phyloP scores from a whole-genome alignment of 2,113 vertebrate genomes.

The Acrocephalus arundinaceus region DNA sequence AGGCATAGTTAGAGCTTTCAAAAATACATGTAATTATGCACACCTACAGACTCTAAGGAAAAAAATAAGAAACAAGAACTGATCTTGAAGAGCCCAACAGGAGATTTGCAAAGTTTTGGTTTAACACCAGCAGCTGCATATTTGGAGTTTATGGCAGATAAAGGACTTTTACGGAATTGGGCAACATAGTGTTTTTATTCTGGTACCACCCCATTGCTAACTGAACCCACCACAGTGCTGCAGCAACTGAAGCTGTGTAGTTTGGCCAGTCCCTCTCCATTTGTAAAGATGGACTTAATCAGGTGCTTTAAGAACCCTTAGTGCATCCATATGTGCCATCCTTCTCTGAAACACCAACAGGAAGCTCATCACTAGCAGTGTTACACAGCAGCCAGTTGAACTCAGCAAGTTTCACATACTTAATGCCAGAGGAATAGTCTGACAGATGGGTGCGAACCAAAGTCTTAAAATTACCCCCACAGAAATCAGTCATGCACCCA shows the following conservation, averaged over 20 bases:
- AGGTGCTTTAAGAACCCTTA: background rate
- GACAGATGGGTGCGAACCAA: background rate
- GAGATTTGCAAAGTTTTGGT: conserved; percentile 13
- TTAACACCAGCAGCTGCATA: background rate
- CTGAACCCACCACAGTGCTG: background rate
- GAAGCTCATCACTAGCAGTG: background rate
- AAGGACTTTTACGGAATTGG: background rate
- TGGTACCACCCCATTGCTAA: background rate
- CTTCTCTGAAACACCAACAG: background rate
- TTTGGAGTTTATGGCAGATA: background rate
- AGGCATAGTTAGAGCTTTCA: conserved; percentile 67
- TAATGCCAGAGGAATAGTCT: background rate
- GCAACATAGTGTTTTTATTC: background rate
- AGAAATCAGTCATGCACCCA: background rate
- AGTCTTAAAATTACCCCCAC: background rate
- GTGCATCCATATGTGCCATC: fast-evolving
- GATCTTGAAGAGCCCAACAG: conserved; percentile 33
- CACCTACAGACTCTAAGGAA: conserved; percentile 64
- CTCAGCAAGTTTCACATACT: background rate
- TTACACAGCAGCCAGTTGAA: background rate
- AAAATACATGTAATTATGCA: conserved; percentile 72
- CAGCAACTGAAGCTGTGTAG: background rate
- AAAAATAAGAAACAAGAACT: conserved; percentile 59
- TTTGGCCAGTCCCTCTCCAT: background rate
- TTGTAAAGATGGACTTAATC: background rate